These are phyloP conservation scores for Drosophila subpulchrella DNA, from an alignment of 1,140 invertebrate genomes.

Conservation along the genomic window DNA sequence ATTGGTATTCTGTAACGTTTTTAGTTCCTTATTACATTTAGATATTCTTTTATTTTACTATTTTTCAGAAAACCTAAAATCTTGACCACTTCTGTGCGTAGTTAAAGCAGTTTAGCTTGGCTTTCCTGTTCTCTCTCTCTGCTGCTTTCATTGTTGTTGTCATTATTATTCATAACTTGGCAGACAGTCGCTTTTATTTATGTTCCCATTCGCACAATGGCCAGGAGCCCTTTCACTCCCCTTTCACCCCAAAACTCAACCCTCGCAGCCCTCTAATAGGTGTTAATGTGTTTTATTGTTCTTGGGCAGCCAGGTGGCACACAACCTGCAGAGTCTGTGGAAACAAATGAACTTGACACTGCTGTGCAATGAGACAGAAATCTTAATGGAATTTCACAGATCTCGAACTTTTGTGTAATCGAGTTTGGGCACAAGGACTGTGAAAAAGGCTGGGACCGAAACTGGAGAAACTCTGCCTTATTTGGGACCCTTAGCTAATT, in stretches of 20 bases:
- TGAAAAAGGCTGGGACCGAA: background rate
- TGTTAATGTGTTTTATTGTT: conserved; percentile 77
- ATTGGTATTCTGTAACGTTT: too few species aligned
- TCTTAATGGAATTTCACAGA: conserved; percentile 57
- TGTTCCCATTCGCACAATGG: conserved; percentile 68
- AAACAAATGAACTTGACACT: conserved; percentile 54
- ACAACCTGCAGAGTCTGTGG: conserved; percentile 18
- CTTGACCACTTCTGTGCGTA: conserved; percentile 8
- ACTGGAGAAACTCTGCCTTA: conserved; percentile 3
- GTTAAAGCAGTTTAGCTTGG: conserved; percentile 35
- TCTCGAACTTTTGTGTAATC: conserved; percentile 36
- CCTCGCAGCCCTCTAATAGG: conserved; percentile 57
- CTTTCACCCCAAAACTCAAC: conserved; percentile 6
- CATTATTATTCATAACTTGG: conserved; percentile 81
- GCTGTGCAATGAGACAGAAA: conserved; percentile 56
- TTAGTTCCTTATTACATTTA: too few species aligned
- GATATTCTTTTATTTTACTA: too few species aligned
- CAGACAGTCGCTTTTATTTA: conserved; percentile 76
- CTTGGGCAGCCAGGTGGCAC: conserved; percentile 45
- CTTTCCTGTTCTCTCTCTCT: conserved; percentile 10
- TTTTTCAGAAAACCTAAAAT: background rate
- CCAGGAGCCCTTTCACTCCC: conserved; percentile 39
- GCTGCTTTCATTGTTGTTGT: conserved; percentile 46
- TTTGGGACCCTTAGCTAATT: conserved; percentile 27
- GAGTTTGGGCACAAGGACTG: conserved; percentile 1